A percentile compares a stretch with the other conserved stretches of the same genome.
Evolutionary conservation across 37 sponge, comb jelly and placozoan species (phyloP).

Genomic region (Halichondria panicea): DNA sequence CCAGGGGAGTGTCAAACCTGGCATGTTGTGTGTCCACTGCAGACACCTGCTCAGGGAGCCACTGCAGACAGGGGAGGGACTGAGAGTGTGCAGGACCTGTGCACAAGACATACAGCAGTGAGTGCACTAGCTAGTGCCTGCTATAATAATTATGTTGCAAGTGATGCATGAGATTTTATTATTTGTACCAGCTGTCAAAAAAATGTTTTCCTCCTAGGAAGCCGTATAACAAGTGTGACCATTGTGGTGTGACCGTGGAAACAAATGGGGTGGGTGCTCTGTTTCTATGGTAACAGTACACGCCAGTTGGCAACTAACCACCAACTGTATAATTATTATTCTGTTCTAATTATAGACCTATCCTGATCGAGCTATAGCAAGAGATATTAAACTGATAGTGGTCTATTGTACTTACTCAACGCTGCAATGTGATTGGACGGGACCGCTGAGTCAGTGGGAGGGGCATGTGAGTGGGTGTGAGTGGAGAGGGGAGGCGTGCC

Average conservation of each 20-base stretch:
- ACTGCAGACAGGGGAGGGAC: conserved; percentile 60
- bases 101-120: conserved; percentile 45
- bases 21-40: too few species aligned
- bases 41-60: conserved; percentile 35
- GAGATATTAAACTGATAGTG: conserved; percentile 16
- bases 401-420: conserved; percentile 32
- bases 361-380: conserved; percentile 55
- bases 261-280: background rate
- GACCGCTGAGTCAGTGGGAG: conserved; percentile 40
- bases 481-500: background rate
- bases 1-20: too few species aligned
- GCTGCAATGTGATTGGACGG: conserved; percentile 60
- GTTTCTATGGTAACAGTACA: background rate
- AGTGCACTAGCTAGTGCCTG: background rate
- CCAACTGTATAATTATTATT: too few species aligned
- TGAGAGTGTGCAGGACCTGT: conserved; percentile 50
- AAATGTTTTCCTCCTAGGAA: background rate
- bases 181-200: background rate
- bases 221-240: background rate
- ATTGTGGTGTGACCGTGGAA: background rate
- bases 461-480: background rate
- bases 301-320: background rate
- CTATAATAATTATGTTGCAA: background rate
- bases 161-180: background rate
- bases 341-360: conserved; percentile 17